Evolutionary conservation across 1,140 invertebrate genomes (phyloP).

Genomic region (Bombus superbus): DNA sequence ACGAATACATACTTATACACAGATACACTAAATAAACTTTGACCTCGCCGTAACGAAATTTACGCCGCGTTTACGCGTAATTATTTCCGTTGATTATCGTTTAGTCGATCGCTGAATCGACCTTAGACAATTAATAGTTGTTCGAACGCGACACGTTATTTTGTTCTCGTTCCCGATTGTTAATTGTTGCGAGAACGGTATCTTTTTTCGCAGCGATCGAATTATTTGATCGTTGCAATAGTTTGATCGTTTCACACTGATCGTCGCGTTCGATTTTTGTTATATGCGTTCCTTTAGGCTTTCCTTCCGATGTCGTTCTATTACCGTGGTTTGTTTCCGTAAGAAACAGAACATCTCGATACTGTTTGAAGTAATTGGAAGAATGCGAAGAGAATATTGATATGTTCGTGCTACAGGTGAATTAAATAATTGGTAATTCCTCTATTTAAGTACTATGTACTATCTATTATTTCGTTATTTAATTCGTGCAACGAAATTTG

Average conservation of each 20-base stretch:
- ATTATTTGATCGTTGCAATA: neutral
- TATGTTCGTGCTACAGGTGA: neutral
- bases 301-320: rapidly evolving
- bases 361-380: neutral
- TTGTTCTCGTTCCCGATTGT: slow-evolving; percentile 4
- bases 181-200: slow-evolving; percentile 28
- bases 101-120: slow-evolving; percentile 44
- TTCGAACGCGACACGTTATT: neutral
- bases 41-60: slow-evolving; percentile 69
- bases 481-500: too few relatives aligned
- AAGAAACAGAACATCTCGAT: too few relatives aligned
- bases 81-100: slow-evolving; percentile 71
- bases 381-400: neutral
- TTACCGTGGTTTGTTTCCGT: rapidly evolving
- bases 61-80: slow-evolving; percentile 47
- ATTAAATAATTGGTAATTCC: neutral
- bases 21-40: slow-evolving; percentile 56
- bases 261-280: rapidly evolving
- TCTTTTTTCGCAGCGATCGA: rapidly evolving
- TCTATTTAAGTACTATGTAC: neutral
- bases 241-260: neutral
- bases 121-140: slow-evolving; percentile 1
- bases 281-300: too few relatives aligned
- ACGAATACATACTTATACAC: neutral
- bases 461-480: neutral